Conservation (phyloP, 2,888 invertebrate species). For the Dromius quadrimaculatus region DNA sequence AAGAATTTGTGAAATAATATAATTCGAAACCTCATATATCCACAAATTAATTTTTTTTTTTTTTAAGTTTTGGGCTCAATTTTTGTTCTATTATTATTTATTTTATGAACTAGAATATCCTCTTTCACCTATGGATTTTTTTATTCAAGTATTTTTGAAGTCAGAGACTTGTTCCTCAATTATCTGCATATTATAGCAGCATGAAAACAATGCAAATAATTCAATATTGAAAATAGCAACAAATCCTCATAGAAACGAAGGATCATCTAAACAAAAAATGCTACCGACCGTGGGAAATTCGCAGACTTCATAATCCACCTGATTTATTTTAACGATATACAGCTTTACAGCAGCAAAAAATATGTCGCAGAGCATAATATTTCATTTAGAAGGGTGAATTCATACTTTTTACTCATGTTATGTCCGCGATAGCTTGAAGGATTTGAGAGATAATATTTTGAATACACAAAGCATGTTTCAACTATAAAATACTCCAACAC, state of each 20-base stretch:
- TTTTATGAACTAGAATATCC: no score
- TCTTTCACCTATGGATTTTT: no score
- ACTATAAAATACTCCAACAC: conserved; percentile 19
- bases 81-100: no score
- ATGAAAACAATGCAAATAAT: conserved; percentile 26
- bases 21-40: no score
- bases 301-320: conserved; percentile 21
- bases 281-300: conserved; percentile 1
- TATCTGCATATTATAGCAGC: no score
- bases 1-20: no score
- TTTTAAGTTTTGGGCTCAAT: no score
- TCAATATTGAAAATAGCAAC: conserved; percentile 21
- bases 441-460: conserved; percentile 16
- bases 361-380: conserved; percentile 2
- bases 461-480: conserved; percentile 1
- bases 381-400: neutral
- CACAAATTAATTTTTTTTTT: no score
- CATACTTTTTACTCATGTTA: conserved; percentile 10
- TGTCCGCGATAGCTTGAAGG: conserved; percentile 12
- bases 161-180: no score
- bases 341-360: conserved; percentile 24
- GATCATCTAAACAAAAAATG: conserved; percentile 1
- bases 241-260: conserved; percentile 16
- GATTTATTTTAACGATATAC: conserved; percentile 35
- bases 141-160: no score